Conservation (phyloP, 1,140 invertebrate species). For the Sycophila sp. region DNA sequence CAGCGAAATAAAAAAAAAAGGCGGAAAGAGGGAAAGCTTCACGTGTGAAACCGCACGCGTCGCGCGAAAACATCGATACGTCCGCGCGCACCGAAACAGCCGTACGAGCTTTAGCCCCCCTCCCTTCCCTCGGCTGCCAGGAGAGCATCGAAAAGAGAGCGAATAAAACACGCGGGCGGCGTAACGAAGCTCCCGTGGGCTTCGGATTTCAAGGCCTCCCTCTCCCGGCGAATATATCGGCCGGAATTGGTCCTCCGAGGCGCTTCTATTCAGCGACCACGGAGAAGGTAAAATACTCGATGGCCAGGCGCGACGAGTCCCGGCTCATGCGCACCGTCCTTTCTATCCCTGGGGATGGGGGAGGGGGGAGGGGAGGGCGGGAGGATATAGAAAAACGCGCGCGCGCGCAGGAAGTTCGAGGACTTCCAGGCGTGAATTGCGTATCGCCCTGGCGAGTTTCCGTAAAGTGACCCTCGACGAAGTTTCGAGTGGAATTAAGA, state of each 20-base stretch:
- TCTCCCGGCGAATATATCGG: background rate
- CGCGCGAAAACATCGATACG: too few species aligned
- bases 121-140: too few species aligned
- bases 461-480: background rate
- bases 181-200: background rate
- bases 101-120: too few species aligned
- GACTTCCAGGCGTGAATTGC: constrained; percentile 20
- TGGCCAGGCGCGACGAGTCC: background rate
- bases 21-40: too few species aligned
- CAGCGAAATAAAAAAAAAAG: too few species aligned
- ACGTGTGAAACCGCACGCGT: too few species aligned
- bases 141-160: too few species aligned
- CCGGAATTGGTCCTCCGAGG: background rate
- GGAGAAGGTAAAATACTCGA: too few species aligned
- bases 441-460: background rate
- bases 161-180: too few species aligned
- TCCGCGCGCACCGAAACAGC: too few species aligned
- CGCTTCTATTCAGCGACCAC: background rate
- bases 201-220: background rate
- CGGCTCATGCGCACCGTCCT: too few species aligned
- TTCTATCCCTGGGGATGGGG: too few species aligned
- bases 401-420: background rate
- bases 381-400: background rate
- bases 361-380: background rate
- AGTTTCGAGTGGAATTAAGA: constrained; percentile 1